A percentile compares a stretch with the other conserved stretches of the same genome.
These are phyloP conservation scores for Bombus vancouverensis DNA, from an alignment of 1,140 invertebrate species.

Conservation along the genomic window DNA sequence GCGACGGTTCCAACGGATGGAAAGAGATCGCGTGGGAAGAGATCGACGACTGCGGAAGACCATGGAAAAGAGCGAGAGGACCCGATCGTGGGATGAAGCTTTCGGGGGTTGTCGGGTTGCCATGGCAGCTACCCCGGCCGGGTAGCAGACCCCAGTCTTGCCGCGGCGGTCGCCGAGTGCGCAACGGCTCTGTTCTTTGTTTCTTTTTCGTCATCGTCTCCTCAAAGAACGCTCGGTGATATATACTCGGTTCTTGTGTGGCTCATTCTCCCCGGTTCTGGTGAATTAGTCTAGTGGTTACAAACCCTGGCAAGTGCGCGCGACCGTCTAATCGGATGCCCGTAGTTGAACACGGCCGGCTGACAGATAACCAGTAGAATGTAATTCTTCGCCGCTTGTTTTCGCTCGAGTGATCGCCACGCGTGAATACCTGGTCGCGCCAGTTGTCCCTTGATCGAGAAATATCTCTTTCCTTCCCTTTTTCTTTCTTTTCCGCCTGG, in stretches of 20 bases:
- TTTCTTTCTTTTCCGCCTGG: not conserved
- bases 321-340: not conserved
- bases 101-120: conserved; percentile 77
- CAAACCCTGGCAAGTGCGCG: conserved; percentile 1
- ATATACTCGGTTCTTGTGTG: conserved; percentile 20
- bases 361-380: not conserved
- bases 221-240: conserved; percentile 11
- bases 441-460: not conserved
- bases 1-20: conserved; percentile 4
- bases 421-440: conserved; percentile 17
- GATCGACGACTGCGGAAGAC: conserved; percentile 27
- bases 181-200: conserved; percentile 52
- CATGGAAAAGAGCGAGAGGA: conserved; percentile 37
- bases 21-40: conserved; percentile 14
- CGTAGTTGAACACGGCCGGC: not conserved
- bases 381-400: conserved; percentile 33
- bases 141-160: conserved; percentile 77
- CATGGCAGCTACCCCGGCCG: conserved; percentile 80
- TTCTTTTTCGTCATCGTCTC: not conserved
- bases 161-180: conserved; percentile 73
- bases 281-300: conserved; percentile 36
- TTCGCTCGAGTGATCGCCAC: conserved; percentile 2
- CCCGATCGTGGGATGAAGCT: conserved; percentile 58
- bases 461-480: not conserved
- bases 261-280: not conserved